Evolutionary conservation across 1,140 invertebrate species (phyloP).

Genomic region (Sinonovacula constricta): DNA sequence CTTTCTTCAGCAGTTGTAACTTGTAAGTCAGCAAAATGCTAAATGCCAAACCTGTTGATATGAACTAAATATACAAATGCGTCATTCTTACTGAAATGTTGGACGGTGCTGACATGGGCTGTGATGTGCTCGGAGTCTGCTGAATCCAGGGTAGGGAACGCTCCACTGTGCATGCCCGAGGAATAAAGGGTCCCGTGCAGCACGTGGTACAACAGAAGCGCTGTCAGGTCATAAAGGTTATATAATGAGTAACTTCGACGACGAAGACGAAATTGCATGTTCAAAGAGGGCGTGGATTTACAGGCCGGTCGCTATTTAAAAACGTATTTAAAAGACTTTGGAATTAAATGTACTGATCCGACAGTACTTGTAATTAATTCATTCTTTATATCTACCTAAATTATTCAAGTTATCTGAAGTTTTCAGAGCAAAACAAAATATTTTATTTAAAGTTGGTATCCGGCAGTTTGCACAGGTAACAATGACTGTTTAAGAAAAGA

Average conservation of each 20-base stretch:
- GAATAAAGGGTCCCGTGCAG: slow-evolving; percentile 40
- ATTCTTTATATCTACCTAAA: neutral
- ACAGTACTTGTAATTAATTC: neutral
- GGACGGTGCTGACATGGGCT: neutral
- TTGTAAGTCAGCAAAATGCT: slow-evolving; percentile 40
- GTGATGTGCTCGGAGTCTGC: slow-evolving; percentile 22
- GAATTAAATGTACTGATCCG: too few relatives aligned
- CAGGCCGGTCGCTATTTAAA: neutral
- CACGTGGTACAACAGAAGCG: slow-evolving; percentile 45
- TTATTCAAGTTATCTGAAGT: neutral
- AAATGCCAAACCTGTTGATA: too few relatives aligned
- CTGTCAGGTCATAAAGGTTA: slow-evolving; percentile 3
- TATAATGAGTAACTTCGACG: neutral
- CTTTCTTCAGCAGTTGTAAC: too few relatives aligned
- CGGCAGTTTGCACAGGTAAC: too few relatives aligned
- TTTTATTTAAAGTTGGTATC: too few relatives aligned
- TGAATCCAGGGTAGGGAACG: slow-evolving; percentile 35
- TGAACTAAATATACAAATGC: too few relatives aligned
- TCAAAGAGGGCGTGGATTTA: neutral
- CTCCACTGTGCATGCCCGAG: slow-evolving; percentile 39
- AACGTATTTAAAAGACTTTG: neutral
- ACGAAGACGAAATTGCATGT: neutral
- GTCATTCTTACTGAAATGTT: too few relatives aligned
- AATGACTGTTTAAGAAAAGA: too few relatives aligned
- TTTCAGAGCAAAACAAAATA: too few relatives aligned